Base-by-base conservation (phyloP, 1,140 invertebrate genomes). In the Holcopasites calliopsidis region DNA sequence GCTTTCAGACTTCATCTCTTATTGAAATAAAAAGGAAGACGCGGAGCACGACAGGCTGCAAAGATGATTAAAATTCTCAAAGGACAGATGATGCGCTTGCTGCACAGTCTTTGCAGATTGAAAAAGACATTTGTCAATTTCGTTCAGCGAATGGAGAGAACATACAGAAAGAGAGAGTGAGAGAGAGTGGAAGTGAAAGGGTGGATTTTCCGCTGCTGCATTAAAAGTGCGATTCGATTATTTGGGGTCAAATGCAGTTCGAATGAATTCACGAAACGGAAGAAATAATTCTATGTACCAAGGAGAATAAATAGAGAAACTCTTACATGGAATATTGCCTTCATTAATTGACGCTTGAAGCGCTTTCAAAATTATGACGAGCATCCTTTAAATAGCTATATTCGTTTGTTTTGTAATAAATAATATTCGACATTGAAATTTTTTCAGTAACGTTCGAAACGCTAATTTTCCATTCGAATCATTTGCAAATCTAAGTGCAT, bases 71-170 rank as follows among this genome's bases (percentile, higher is more conserved):
- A 38, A 61, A 61, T 28, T 71, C 40, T 60, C 55, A 69, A 69
- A 69, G 66, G 40, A 18, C 38, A 40, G 38, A 33, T 61, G 33
- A 33, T 61, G 33, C 61, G 26, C 55, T 61, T n/a, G 28, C 31
- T 26, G 54, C 42, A n/a, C n/a, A 70, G 68, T 71, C 68, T 28
- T 61, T 28, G 16, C 55, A 71, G 57, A 71, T 71, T 71, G 55
- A 10, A 71, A 71, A 47, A 38, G 57, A 61, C 55, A 71, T 71
- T 71, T 71, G 68, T 71, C 68, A 71, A 61, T 49, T 71, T 71
- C 55, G 49, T 61, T 42, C 68, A 38, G 35, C 23, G 49, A 57
- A 61, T 71, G 31, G 57, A 38, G 55, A 31, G 42, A 61, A n/a
- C 68, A 71, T 61, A 71, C 44, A 71, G 10, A 13, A 28, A 28